Evolutionary conservation across 1,140 invertebrate genomes (phyloP).

Genomic region (Cephus cinctus): DNA sequence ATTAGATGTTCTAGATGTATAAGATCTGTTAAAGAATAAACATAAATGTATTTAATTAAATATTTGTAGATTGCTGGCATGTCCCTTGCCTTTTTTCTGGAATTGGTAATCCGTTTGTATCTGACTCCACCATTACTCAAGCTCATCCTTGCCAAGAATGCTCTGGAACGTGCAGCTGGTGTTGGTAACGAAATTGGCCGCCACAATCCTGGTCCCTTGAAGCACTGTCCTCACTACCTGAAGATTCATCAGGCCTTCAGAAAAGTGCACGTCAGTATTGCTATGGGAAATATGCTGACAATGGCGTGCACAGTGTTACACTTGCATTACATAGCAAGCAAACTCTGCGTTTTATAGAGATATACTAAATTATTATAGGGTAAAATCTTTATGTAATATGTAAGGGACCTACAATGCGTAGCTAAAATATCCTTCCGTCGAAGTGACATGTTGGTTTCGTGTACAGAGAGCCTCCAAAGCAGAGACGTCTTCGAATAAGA

Average conservation of each 20-base stretch:
- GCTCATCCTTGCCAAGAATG: conserved; percentile 67
- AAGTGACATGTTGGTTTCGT: background rate
- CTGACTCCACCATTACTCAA: conserved; percentile 66
- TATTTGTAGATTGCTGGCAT: conserved; percentile 64
- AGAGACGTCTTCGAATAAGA: too few species aligned
- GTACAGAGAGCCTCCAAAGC: too few species aligned
- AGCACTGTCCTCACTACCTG: conserved; percentile 70
- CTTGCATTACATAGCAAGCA: conserved; percentile 67
- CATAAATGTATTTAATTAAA: conserved; percentile 28
- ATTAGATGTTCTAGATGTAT: too few species aligned
- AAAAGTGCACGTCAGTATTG: conserved; percentile 66
- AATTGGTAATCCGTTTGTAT: conserved; percentile 68
- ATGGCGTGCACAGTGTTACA: conserved; percentile 72
- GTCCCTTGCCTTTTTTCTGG: conserved; percentile 67
- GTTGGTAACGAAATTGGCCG: conserved; percentile 71
- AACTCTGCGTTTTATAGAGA: conserved; percentile 54
- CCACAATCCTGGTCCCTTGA: conserved; percentile 64
- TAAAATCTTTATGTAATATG: too few species aligned
- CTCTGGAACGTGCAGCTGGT: conserved; percentile 68
- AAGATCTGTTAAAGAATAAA: conserved; percentile 6
- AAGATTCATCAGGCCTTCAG: conserved; percentile 68
- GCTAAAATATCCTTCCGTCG: background rate
- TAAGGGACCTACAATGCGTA: too few species aligned
- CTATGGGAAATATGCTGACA: conserved; percentile 70
- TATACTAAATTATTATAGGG: too few species aligned